Conservation (phyloP, 2,888 invertebrate species). For the Acutogordius australiensis region DNA sequence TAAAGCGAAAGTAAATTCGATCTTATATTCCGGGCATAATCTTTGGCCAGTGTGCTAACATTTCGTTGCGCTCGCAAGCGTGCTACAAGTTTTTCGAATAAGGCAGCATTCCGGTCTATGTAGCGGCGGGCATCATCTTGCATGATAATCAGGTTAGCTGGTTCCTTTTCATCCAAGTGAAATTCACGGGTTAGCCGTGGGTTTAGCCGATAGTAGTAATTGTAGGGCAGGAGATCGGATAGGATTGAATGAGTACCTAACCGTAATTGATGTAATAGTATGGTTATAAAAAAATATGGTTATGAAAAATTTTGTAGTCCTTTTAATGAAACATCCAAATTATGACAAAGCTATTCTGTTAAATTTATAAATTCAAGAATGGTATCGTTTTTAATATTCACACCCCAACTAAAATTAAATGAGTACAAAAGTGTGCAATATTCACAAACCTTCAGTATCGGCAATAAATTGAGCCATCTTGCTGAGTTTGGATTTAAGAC, state of each 20-base stretch:
- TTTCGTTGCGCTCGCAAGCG: background rate
- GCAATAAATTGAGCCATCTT: constrained; percentile 55
- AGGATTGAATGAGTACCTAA: constrained; percentile 33
- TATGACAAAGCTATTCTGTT: no score
- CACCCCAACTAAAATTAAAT: constrained; percentile 9
- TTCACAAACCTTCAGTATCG: constrained; percentile 42
- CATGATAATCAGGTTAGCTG: constrained; percentile 39
- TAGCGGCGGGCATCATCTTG: constrained; percentile 35
- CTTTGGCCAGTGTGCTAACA: background rate
- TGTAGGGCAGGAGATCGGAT: constrained; percentile 38
- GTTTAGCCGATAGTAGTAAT: constrained; percentile 47
- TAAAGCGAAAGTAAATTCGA: no score
- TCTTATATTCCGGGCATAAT: background rate
- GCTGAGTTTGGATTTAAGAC: constrained; percentile 46
- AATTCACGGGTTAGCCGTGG: constrained; percentile 51
- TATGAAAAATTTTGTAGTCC: no score
- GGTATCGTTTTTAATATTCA: no score
- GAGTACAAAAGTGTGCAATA: constrained; percentile 12
- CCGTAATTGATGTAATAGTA: constrained; percentile 10
- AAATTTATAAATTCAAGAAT: no score
- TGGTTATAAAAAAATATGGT: background rate
- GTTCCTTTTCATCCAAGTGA: constrained; percentile 46
- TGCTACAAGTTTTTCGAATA: background rate
- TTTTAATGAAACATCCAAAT: no score
- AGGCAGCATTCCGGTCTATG: background rate